A percentile compares a stretch with the other conserved stretches of the same genome.
These are phyloP conservation scores for Phataginus tricuspis DNA, from an alignment of 2,797 vertebrate species.

Conservation along the genomic window DNA sequence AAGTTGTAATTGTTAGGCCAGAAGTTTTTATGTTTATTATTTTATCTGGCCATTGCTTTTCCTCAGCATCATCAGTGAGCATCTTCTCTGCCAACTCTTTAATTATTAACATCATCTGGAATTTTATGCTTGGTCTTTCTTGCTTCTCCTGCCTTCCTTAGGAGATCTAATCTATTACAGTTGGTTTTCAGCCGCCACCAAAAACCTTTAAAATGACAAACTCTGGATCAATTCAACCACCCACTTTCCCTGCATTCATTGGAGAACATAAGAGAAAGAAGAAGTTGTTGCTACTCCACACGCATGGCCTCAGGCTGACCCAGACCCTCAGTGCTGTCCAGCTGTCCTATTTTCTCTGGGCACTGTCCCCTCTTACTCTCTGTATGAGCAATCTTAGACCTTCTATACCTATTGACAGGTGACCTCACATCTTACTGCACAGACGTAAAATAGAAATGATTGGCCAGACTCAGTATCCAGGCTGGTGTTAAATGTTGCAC, in stretches of 20 bases:
- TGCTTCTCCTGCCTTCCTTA: conserved; percentile 12
- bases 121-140: neutral
- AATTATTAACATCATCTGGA: conserved; percentile 41
- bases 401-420: neutral
- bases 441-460: neutral
- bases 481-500: neutral
- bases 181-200: neutral
- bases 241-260: neutral
- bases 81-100: conserved; percentile 29
- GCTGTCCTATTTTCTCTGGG: neutral
- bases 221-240: neutral
- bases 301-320: neutral
- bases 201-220: conserved; percentile 6
- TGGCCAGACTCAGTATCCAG: neutral
- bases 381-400: neutral
- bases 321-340: neutral
- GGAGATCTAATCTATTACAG: neutral
- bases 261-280: neutral
- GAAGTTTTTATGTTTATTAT: neutral
- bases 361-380: neutral
- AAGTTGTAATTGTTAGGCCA: neutral
- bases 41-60: neutral
- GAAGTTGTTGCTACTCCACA: too few species aligned
- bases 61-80: neutral
- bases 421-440: neutral